phyloP scores from a whole-genome alignment of 2,113 vertebrate genomes.

The Lutjanus erythropterus region DNA sequence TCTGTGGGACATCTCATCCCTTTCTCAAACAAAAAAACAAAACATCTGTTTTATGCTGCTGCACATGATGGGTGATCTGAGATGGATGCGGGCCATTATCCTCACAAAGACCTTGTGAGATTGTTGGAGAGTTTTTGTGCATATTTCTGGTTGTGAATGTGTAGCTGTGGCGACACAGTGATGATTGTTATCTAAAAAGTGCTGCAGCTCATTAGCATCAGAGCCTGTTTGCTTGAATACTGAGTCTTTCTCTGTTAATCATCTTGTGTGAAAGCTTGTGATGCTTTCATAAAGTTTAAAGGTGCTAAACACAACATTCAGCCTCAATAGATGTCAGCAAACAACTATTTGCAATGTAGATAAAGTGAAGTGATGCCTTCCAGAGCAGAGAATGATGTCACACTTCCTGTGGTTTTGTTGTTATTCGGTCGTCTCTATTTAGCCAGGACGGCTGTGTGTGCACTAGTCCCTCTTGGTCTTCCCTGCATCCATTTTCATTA shows the following conservation, averaged over 20 bases:
- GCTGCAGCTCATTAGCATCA: slow-evolving; percentile 16
- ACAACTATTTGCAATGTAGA: no score
- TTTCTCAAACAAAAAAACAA: neutral
- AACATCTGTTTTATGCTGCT: neutral
- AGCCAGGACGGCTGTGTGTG: no score
- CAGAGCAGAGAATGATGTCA: no score
- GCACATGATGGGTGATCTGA: neutral
- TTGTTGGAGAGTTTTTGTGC: neutral
- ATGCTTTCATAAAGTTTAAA: neutral
- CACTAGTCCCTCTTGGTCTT: no score
- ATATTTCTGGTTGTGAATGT: neutral
- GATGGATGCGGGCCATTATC: neutral
- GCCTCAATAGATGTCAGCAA: no score
- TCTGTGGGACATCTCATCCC: neutral
- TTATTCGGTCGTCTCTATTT: no score
- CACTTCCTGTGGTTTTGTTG: no score
- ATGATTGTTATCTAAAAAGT: neutral
- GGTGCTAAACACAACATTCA: no score
- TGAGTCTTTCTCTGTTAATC: neutral
- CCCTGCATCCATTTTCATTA: no score
- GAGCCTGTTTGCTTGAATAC: neutral
- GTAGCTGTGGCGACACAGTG: neutral
- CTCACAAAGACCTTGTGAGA: neutral
- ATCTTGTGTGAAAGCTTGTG: neutral
- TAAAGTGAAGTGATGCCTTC: no score